Evolutionary conservation across 2,888 invertebrate species (phyloP).

Genomic region (Trissoscelio sp.): DNA sequence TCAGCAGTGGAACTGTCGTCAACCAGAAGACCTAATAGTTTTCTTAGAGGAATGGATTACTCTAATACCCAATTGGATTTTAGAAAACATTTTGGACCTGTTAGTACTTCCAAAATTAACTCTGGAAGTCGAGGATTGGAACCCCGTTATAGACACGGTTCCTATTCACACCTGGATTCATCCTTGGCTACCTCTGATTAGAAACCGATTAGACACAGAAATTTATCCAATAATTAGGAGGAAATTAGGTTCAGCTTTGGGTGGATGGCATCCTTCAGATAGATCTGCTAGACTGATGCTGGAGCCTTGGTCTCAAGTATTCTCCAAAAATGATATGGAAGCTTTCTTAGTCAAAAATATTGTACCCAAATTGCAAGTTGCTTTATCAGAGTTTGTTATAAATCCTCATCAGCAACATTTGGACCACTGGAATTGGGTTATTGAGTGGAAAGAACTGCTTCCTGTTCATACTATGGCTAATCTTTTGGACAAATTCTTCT

Average conservation of each 20-base stretch:
- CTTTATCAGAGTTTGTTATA: constrained; percentile 86
- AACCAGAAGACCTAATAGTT: constrained; percentile 90
- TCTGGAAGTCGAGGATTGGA: constrained; percentile 94
- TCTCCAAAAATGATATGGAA: constrained; percentile 90
- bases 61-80: constrained; percentile 92
- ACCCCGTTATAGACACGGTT: constrained; percentile 96
- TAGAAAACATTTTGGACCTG: constrained; percentile 92
- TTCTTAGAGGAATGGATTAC: constrained; percentile 92
- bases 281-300: constrained; percentile 95
- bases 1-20: constrained; percentile 92
- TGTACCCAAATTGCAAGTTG: constrained; percentile 92
- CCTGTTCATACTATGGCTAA: constrained; percentile 91
- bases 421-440: constrained; percentile 97
- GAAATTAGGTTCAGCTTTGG: constrained; percentile 94
- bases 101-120: constrained; percentile 90
- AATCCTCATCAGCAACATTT: constrained; percentile 90
- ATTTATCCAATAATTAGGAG: constrained; percentile 96
- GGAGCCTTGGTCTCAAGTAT: constrained; percentile 93
- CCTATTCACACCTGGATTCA: constrained; percentile 99
- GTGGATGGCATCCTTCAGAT: constrained; percentile 98
- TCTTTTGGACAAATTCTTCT: constrained; percentile 94
- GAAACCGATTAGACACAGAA: constrained; percentile 85
- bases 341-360: constrained; percentile 94
- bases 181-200: constrained; percentile 96
- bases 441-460: constrained; percentile 95